Conservation (phyloP, 2,797 vertebrate species). For the Poliocrania exsul region DNA sequence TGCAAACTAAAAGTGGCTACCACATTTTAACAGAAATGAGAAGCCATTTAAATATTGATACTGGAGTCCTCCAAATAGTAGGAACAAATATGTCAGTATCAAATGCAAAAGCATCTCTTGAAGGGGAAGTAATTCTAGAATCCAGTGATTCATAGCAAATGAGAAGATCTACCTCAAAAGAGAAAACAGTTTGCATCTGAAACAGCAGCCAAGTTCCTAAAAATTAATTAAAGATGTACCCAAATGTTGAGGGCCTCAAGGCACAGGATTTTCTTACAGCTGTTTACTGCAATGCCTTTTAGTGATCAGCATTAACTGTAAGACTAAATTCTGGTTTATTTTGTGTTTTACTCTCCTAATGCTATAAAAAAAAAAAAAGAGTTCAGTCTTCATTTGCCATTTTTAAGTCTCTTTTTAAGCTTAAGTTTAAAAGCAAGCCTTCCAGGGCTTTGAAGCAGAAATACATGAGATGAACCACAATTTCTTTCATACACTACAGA, state of each 20-base stretch:
- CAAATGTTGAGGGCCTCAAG: background rate
- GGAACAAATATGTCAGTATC: background rate
- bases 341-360: background rate
- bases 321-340: background rate
- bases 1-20: background rate
- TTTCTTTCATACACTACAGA: background rate
- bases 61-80: background rate
- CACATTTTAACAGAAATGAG: background rate
- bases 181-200: background rate
- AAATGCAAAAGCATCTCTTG: background rate
- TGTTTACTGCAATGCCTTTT: background rate
- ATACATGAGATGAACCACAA: background rate
- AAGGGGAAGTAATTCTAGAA: background rate
- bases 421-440: background rate
- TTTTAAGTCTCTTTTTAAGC: background rate
- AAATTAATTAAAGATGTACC: fast-evolving
- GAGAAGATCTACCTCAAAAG: background rate
- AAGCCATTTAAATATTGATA: background rate
- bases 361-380: background rate
- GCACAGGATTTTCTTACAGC: background rate
- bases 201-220: background rate
- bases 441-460: background rate
- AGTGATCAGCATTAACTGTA: background rate
- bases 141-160: background rate
- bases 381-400: background rate